phyloP scores from a whole-genome alignment of 2,888 invertebrate species.

The Pandemis heparana region DNA sequence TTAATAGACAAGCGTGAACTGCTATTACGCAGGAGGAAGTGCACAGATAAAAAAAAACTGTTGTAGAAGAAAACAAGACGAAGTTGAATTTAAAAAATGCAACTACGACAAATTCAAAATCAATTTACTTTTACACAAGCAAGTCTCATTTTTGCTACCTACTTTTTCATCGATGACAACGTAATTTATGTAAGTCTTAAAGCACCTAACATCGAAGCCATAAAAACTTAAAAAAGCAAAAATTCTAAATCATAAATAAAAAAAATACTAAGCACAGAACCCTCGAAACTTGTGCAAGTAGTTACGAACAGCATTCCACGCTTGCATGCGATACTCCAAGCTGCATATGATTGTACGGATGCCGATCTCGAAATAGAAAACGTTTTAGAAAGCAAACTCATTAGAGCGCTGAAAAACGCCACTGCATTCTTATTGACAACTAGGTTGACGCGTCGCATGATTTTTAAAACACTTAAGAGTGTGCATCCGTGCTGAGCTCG shows the following conservation, averaged over 20 bases:
- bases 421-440: not conserved
- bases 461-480: too few relatives aligned
- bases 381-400: not conserved
- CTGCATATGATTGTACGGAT: slow-evolving; percentile 55
- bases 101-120: not conserved
- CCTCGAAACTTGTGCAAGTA: slow-evolving; percentile 34
- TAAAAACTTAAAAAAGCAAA: not conserved
- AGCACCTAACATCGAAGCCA: too few relatives aligned
- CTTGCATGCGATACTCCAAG: slow-evolving; percentile 60
- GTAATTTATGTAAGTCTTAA: too few relatives aligned
- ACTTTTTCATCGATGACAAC: too few relatives aligned
- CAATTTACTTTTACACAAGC: too few relatives aligned
- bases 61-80: too few relatives aligned
- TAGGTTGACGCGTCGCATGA: not conserved
- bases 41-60: not conserved
- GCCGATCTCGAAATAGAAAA: slow-evolving; percentile 68
- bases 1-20: slow-evolving; percentile 1
- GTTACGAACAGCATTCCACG: slow-evolving; percentile 52
- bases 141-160: too few relatives aligned
- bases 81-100: not conserved
- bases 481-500: too few relatives aligned
- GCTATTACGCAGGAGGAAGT: not conserved
- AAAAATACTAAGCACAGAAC: slow-evolving; percentile 2
- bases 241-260: not conserved
- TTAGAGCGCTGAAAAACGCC: not conserved